A percentile compares a stretch with the other conserved stretches of the same genome.
Evolutionary conservation across 1,140 invertebrate genomes (phyloP).

Genomic region (Apis laboriosa): DNA sequence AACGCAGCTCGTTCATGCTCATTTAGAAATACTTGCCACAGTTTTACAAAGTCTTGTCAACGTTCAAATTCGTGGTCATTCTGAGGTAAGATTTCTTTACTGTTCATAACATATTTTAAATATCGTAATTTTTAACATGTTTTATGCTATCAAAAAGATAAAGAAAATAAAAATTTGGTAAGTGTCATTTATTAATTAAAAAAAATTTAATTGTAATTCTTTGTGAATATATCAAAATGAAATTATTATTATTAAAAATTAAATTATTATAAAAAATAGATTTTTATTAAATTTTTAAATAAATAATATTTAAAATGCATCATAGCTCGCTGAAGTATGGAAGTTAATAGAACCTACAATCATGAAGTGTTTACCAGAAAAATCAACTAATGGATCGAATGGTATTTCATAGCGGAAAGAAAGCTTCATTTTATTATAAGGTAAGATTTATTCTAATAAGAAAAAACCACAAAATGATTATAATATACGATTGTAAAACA

Average conservation of each 20-base stretch:
- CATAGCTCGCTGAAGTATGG: slow-evolving; percentile 83
- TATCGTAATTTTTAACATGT: background rate
- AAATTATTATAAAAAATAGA: no score
- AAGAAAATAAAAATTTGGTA: background rate
- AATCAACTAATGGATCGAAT: slow-evolving; percentile 75
- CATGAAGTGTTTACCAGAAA: slow-evolving; percentile 81
- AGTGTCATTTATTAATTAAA: background rate
- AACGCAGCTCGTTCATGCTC: slow-evolving; percentile 86
- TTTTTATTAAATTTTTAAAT: background rate
- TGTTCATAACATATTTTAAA: background rate
- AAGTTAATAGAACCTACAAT: slow-evolving; percentile 82
- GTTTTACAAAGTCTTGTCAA: slow-evolving; percentile 84
- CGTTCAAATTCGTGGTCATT: slow-evolving; percentile 84
- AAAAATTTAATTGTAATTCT: background rate
- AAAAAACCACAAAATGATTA: background rate
- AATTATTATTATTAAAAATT: background rate
- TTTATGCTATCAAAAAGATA: background rate
- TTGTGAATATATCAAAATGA: background rate
- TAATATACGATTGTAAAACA: background rate
- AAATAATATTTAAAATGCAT: slow-evolving; percentile 36
- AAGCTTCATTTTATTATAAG: slow-evolving; percentile 4
- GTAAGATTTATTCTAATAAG: background rate
- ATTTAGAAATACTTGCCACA: slow-evolving; percentile 85
- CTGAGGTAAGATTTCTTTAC: slow-evolving; percentile 81
- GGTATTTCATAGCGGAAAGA: slow-evolving; percentile 69